A percentile compares a stretch with the other conserved stretches of the same genome.
Evolutionary conservation across 2,113 vertebrate genomes (phyloP).

Genomic region (Epinephelus fuscoguttatus): DNA sequence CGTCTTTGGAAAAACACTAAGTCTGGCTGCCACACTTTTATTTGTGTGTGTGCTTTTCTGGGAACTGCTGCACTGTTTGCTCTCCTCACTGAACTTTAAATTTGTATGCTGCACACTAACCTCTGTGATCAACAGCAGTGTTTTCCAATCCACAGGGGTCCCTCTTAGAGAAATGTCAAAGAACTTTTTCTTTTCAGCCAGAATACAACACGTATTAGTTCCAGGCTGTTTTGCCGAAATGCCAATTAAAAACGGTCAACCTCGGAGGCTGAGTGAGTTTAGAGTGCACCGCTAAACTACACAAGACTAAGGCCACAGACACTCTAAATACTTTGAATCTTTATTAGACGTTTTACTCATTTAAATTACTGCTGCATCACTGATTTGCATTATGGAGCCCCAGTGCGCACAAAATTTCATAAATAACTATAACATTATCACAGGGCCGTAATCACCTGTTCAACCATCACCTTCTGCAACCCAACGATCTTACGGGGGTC

Average conservation of each 20-base stretch:
- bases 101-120: conserved; percentile 66
- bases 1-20: conserved; percentile 35
- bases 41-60: conserved; percentile 42
- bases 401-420: not conserved
- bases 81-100: conserved; percentile 63
- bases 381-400: not conserved
- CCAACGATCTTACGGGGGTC: no score
- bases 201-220: conserved; percentile 49
- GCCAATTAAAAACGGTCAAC: conserved; percentile 46
- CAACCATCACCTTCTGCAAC: no score
- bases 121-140: conserved; percentile 59
- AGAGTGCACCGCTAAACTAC: conserved; percentile 25
- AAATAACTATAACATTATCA: not conserved
- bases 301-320: not conserved
- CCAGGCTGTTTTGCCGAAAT: conserved; percentile 51
- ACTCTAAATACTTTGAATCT: not conserved
- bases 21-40: conserved; percentile 27
- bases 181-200: conserved; percentile 52
- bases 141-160: conserved; percentile 59
- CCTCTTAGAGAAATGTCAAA: conserved; percentile 72
- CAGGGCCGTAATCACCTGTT: no score
- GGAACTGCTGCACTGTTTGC: conserved; percentile 50
- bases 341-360: not conserved
- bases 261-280: conserved; percentile 8
- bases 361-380: not conserved